These are phyloP conservation scores for Ceryle rudis DNA, from an alignment of 2,797 vertebrate genomes.

Conservation along the genomic window DNA sequence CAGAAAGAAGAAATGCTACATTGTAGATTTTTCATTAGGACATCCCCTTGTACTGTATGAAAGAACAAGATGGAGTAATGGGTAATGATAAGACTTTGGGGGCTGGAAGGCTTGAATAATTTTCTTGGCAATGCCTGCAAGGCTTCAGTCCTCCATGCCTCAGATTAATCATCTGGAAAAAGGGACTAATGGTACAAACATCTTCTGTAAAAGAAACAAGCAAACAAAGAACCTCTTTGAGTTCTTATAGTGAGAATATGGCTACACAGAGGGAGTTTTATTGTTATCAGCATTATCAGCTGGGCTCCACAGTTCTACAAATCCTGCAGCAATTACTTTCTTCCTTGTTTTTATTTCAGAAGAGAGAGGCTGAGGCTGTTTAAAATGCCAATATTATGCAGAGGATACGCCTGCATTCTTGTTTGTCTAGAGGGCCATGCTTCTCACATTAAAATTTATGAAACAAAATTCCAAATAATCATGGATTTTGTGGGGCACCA, in stretches of 20 bases:
- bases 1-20: neutral
- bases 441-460: slow-evolving; percentile 67
- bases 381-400: slow-evolving; percentile 37
- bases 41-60: neutral
- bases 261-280: slow-evolving; percentile 18
- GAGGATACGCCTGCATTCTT: slow-evolving; percentile 45
- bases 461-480: slow-evolving; percentile 47
- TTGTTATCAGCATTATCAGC: slow-evolving; percentile 14
- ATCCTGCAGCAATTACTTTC: slow-evolving; percentile 49
- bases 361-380: neutral
- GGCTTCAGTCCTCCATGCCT: neutral
- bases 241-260: neutral
- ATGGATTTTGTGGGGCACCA: slow-evolving; percentile 28
- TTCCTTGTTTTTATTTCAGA: slow-evolving; percentile 56
- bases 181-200: neutral
- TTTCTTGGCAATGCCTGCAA: neutral
- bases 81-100: neutral
- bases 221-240: slow-evolving; percentile 38
- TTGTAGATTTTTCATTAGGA: neutral
- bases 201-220: slow-evolving; percentile 21
- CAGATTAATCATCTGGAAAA: slow-evolving; percentile 3
- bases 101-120: neutral
- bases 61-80: neutral
- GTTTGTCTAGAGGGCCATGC: slow-evolving; percentile 59
- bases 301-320: slow-evolving; percentile 21